Evolutionary conservation across 2,113 vertebrate species (phyloP).

Genomic region (Megaleporinus macrocephalus): DNA sequence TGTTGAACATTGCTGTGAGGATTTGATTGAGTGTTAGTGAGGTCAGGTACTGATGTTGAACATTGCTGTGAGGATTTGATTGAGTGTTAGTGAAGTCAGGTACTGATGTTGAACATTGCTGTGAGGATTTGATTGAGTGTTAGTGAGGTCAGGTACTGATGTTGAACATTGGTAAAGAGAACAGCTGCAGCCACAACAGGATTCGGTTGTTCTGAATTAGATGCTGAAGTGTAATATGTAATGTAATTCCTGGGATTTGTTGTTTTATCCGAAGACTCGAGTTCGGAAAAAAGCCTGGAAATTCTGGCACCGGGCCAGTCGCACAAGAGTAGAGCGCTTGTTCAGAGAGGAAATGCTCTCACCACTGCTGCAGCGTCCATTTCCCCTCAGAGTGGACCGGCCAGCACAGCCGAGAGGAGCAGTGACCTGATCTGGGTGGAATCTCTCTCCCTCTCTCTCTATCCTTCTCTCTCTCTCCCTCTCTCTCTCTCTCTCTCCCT

Average conservation of each 20-base stretch:
- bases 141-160: too few species aligned
- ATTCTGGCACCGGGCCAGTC: background rate
- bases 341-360: constrained; percentile 19
- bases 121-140: too few species aligned
- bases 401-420: background rate
- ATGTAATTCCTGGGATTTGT: background rate
- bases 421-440: background rate
- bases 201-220: constrained; percentile 20
- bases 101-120: too few species aligned
- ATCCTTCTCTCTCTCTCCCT: background rate
- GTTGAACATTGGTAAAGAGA: too few species aligned
- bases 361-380: background rate
- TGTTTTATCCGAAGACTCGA: background rate
- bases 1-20: too few species aligned
- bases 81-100: too few species aligned
- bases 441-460: background rate
- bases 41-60: too few species aligned
- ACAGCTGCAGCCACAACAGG: background rate
- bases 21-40: too few species aligned
- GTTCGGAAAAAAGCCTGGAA: constrained; percentile 5
- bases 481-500: background rate
- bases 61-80: too few species aligned
- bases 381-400: background rate
- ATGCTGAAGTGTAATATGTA: constrained; percentile 4
- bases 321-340: constrained; percentile 8